A percentile compares a stretch with the other conserved stretches of the same genome.
Evolutionary conservation across 2,888 invertebrate genomes (phyloP).

Genomic region (Sepiola atlantica): DNA sequence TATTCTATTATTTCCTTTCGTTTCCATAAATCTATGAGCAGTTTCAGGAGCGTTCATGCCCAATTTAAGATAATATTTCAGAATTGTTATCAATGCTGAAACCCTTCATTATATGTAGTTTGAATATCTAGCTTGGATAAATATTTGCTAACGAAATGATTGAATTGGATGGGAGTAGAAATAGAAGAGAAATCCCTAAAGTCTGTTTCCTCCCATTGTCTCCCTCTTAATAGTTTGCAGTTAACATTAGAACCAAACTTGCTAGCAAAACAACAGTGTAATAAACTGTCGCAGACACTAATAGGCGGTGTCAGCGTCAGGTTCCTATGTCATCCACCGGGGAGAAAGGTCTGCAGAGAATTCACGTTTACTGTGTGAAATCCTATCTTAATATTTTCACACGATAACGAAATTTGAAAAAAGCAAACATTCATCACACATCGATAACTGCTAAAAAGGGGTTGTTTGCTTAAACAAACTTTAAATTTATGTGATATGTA

Average conservation of each 20-base stretch:
- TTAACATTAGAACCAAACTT: background rate
- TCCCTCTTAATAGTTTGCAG: background rate
- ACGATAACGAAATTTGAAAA: background rate
- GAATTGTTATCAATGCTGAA: too few species aligned
- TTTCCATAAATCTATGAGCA: too few species aligned
- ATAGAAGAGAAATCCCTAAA: background rate
- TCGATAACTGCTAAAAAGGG: background rate
- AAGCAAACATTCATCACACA: background rate
- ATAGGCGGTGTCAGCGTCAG: background rate
- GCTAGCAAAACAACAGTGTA: background rate
- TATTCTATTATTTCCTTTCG: too few species aligned
- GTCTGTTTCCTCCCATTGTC: background rate
- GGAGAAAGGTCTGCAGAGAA: background rate
- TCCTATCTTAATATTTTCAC: slow-evolving; percentile 9
- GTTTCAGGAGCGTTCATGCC: too few species aligned
- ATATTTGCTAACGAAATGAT: background rate
- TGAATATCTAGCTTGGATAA: background rate
- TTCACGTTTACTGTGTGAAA: background rate
- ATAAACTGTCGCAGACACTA: background rate
- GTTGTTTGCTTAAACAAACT: background rate
- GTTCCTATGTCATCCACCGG: background rate
- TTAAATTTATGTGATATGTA: background rate
- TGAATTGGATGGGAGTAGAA: background rate
- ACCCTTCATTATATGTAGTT: too few species aligned
- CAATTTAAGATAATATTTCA: too few species aligned